Evolutionary conservation across 2,113 vertebrate genomes (phyloP), one percentile per base, ranked within the genome.

Genomic region (Sakesphorus luctuosus): DNA sequence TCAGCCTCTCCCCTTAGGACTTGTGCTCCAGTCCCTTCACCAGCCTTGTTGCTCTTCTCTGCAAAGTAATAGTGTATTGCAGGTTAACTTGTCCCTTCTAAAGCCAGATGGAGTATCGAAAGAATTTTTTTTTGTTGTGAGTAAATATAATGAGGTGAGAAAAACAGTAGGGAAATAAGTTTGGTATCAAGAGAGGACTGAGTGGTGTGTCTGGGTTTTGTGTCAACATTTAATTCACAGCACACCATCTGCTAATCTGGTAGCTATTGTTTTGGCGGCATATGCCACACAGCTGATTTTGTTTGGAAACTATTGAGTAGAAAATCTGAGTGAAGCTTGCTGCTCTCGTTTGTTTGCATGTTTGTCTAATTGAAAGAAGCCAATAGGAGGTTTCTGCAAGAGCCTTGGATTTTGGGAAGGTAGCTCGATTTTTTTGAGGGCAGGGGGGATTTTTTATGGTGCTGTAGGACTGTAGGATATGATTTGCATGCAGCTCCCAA

Each of bases 201-300:
- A 87, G 73, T 87, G 67, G 19, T 36, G 23, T 55, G 71, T 81
- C 77, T 84, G 73, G 75, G 59, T n/a, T 84, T 94, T 94, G 36
- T 84, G 89, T 94, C 78, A 84, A 36, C 81, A 92, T 96, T 96
- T 96, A 92, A 93, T 90, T 95, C 82, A 94, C 76, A 82, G 11
- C 53, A 73, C 43, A 35, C 81, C 87, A 92, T 94, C 91, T 97
- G 94, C 79, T 94, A 58, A 87, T 72, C 81, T 90, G 61, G 59
- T 82, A 90, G 87, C 77, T 96, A 89, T 93, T 97, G 95, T 96
- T 95, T 92, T 84, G 89, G 91, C 92, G 87, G 89, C 82, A 93
- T 73, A 35, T 77, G 61, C 40, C 90, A 53, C 2, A 1, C 76
- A 43, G 26, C 69, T 94, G 93, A 74, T 95, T 87, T 75, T 92